These are phyloP conservation scores for Ectemnius lituratus DNA, from an alignment of 2,888 invertebrate species.

Conservation along the genomic window DNA sequence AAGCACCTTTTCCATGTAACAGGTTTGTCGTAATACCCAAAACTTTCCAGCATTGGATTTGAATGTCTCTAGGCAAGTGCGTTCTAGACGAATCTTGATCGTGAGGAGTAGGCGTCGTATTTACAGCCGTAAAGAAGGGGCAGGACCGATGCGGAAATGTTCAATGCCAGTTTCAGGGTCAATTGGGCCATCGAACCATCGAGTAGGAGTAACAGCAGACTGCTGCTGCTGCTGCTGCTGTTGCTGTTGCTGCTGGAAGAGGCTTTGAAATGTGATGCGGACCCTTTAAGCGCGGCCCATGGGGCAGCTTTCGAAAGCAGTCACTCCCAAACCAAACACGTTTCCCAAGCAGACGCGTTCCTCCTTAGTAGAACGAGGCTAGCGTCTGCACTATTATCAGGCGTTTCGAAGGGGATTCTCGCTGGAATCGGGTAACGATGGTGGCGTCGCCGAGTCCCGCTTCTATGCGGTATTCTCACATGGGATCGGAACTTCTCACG, in stretches of 20 bases:
- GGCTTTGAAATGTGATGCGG: not conserved
- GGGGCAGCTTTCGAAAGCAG: too few relatives aligned
- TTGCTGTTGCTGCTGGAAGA: conserved; percentile 6
- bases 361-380: too few relatives aligned
- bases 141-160: conserved; percentile 32
- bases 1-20: not conserved
- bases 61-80: not conserved
- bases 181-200: conserved; percentile 21
- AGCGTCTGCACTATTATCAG: too few relatives aligned
- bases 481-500: not conserved
- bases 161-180: conserved; percentile 41
- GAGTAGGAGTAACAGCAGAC: conserved; percentile 22
- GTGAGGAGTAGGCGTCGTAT: too few relatives aligned
- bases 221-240: conserved; percentile 19
- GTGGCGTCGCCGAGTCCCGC: not conserved
- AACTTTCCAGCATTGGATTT: not conserved
- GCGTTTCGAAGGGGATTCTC: too few relatives aligned
- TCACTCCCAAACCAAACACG: too few relatives aligned
- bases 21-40: not conserved
- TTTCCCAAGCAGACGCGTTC: too few relatives aligned
- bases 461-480: not conserved
- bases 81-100: too few relatives aligned
- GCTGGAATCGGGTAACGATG: too few relatives aligned
- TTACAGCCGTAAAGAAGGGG: not conserved
- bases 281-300: not conserved